Evolutionary conservation across 2,888 invertebrate genomes (phyloP), one percentile per base, ranked within the genome.

Genomic region (Hermodice carunculata): DNA sequence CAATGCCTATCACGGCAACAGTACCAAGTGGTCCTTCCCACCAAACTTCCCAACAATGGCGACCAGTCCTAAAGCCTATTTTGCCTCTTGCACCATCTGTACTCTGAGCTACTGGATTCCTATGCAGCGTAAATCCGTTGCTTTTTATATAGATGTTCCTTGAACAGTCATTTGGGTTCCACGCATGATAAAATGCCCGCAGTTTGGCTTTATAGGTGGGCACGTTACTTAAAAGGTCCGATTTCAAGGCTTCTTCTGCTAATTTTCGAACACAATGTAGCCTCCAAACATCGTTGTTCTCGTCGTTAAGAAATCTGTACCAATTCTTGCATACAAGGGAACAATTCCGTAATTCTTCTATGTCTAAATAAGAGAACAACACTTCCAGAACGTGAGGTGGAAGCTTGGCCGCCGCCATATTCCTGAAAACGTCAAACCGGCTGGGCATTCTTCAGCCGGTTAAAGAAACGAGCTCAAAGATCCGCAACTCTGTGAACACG

Each of bases 1-100:
- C 81, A 11, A 85, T 74, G 58, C 85, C 98, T 80, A 99, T 93
- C 46, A 98, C 97, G 46, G 98, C 98, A 26, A 98, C 98, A 1
- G 98, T 99, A 11, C 98, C 98, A 67, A 98, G 87, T 2, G 98
- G 98, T 19, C 98, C 98, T 88, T 97, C 96, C 97, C 97, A 98
- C 86, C 96, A 94, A 8, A 98, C 93, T 88, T 98, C 97, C 98
- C 98, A 98, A 28, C 96, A 94, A 87, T 98, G 98, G 70, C 97
- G 90, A 8, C 97, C 98, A 83, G 93, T 91, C 78, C 92, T 89
- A 86, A 96, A 97, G 1, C 96, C 84, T 42, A 83, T 90, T 94
- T 98, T 74, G 91, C 94, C 87, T 93, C 91, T 76, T 92, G 93
- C 73, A 48, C 94, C 97, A 88, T 99, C 98, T 64, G 98, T 98